Percentiles rank a stretch among this genome's conserved stretches.
Conservation (phyloP, 1,140 invertebrate species). For the Centruroides sculpturatus region DNA sequence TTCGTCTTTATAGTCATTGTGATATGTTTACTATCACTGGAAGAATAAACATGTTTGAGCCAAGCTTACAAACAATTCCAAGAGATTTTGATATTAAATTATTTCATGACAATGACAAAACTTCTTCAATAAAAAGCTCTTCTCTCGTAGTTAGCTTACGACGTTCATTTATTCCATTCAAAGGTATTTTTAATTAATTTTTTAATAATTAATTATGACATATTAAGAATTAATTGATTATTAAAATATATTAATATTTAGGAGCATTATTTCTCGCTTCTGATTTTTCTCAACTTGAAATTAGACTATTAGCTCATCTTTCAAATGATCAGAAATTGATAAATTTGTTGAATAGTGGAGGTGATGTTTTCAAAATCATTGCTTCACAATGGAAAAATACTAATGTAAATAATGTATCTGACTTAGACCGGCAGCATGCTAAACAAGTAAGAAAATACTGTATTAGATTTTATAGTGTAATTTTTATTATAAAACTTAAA, state of each 20-base stretch:
- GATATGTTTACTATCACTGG: slow-evolving; percentile 71
- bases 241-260: neutral
- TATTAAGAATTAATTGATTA: neutral
- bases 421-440: slow-evolving; percentile 61
- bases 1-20: slow-evolving; percentile 57
- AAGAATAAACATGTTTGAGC: slow-evolving; percentile 77
- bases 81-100: slow-evolving; percentile 50
- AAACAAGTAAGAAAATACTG: slow-evolving; percentile 43
- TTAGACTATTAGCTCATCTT: slow-evolving; percentile 81
- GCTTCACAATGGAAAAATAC: slow-evolving; percentile 66
- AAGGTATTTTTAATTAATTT: slow-evolving; percentile 29
- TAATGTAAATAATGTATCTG: slow-evolving; percentile 45
- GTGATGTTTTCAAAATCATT: slow-evolving; percentile 76
- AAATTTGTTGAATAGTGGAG: slow-evolving; percentile 49
- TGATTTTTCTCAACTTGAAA: slow-evolving; percentile 91
- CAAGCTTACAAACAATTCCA: slow-evolving; percentile 83
- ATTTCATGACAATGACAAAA: too few species aligned
- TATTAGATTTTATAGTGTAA: neutral
- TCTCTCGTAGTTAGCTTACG: slow-evolving; percentile 26
- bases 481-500: too few species aligned
- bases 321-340: slow-evolving; percentile 59
- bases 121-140: too few species aligned
- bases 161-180: slow-evolving; percentile 45
- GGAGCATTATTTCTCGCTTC: slow-evolving; percentile 45
- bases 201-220: neutral